Evolutionary conservation across 2,888 invertebrate genomes (phyloP).

Genomic region (Zootermopsis nevadensis): DNA sequence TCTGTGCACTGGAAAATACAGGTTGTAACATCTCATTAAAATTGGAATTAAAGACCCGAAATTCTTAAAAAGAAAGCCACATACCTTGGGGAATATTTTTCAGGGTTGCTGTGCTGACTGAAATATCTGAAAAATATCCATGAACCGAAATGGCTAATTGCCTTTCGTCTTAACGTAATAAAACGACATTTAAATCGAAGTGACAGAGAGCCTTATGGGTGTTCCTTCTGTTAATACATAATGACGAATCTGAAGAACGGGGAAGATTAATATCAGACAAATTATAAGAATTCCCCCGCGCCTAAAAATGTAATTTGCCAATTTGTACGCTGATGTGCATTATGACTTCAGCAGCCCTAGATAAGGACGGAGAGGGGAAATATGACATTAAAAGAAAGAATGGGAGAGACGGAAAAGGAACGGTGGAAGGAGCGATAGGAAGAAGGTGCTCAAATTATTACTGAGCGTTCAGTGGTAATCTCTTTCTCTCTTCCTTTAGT

Average conservation of each 20-base stretch:
- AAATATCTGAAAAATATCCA: background rate
- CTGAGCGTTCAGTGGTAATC: background rate
- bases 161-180: background rate
- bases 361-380: background rate
- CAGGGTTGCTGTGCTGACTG: too few species aligned
- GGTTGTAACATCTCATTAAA: too few species aligned
- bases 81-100: too few species aligned
- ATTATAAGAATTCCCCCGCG: background rate
- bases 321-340: conserved; percentile 21
- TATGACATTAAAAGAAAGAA: background rate
- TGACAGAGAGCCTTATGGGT: background rate
- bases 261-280: conserved; percentile 10
- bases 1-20: too few species aligned
- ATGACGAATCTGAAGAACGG: background rate
- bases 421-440: background rate
- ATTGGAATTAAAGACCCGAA: too few species aligned
- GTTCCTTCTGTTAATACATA: background rate
- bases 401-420: background rate
- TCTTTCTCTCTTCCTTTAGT: background rate
- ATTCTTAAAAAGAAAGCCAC: too few species aligned
- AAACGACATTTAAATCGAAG: background rate
- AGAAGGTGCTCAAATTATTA: conserved; percentile 8
- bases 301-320: conserved; percentile 28
- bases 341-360: conserved; percentile 6
- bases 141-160: background rate